Evolutionary conservation across 2,113 vertebrate species (phyloP).

Genomic region (Arenaria interpres): DNA sequence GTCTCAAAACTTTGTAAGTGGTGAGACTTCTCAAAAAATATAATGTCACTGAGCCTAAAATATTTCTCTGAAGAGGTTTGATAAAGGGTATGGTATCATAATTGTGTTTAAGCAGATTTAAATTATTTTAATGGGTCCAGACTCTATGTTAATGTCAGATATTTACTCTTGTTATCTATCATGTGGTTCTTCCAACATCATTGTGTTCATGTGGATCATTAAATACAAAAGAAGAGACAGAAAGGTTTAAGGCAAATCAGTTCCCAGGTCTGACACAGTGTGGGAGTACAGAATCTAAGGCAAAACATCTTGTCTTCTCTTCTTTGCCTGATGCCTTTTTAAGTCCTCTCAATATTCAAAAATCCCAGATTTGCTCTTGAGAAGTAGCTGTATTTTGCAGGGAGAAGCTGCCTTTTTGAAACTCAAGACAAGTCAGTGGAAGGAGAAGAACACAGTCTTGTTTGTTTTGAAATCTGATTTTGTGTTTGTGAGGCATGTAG

Average conservation of each 20-base stretch:
- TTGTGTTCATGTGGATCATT: neutral
- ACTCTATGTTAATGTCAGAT: fast-evolving
- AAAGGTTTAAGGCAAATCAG: neutral
- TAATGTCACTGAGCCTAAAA: neutral
- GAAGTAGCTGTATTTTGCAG: neutral
- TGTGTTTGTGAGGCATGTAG: neutral
- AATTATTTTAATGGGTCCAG: neutral
- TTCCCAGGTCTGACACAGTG: neutral
- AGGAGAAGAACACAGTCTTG: neutral
- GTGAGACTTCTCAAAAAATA: neutral
- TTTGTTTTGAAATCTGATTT: neutral
- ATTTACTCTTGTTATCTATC: neutral
- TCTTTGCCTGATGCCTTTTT: neutral
- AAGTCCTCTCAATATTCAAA: neutral
- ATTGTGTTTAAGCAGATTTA: neutral
- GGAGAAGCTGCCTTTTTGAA: neutral
- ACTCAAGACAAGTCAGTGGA: neutral
- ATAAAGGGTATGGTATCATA: neutral
- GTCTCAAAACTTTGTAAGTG: neutral
- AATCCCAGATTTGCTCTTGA: neutral
- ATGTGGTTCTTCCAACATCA: neutral
- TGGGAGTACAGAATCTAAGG: neutral
- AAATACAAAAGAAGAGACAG: neutral
- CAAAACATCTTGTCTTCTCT: neutral
- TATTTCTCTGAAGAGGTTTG: neutral